phyloP scores from a whole-genome alignment of 2,888 invertebrate genomes.

The Drosophila cyrtoloma region DNA sequence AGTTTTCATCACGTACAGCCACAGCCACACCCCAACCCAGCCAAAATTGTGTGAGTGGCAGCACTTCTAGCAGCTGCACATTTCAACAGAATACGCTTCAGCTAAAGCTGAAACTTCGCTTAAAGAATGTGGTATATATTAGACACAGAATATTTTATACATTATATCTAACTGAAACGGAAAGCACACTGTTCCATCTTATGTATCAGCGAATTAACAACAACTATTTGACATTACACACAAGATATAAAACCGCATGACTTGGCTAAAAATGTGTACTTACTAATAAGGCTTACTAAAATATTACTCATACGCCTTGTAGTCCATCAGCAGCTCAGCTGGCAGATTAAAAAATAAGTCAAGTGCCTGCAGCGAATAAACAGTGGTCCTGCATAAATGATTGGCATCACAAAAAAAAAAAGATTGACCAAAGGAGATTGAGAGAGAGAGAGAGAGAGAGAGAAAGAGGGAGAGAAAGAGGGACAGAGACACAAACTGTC shows the following conservation, averaged over 20 bases:
- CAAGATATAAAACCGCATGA: not conserved
- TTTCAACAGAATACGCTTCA: not conserved
- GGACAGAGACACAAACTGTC: constrained; percentile 17
- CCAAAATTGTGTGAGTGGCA: not conserved
- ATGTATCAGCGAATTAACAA: not conserved
- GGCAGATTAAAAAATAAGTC: constrained; percentile 22
- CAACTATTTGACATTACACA: not conserved
- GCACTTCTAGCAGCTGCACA: not conserved
- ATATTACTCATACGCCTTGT: constrained; percentile 36
- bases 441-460: too few species aligned
- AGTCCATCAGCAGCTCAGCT: constrained; percentile 25
- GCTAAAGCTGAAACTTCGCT: constrained; percentile 1
- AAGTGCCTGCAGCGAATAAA: constrained; percentile 34
- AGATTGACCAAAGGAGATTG: not conserved
- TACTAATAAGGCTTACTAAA: constrained; percentile 1
- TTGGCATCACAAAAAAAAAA: constrained; percentile 36
- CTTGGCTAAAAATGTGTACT: not conserved
- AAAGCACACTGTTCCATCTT: not conserved
- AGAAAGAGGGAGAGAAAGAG: not conserved
- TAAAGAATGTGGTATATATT: not conserved
- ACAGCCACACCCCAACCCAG: constrained; percentile 16
- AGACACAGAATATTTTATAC: not conserved
- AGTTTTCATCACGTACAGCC: constrained; percentile 65
- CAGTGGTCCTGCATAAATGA: constrained; percentile 31
- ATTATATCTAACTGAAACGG: not conserved